phyloP scores from a whole-genome alignment of 2,797 vertebrate genomes.

The Gallinago stenura region DNA sequence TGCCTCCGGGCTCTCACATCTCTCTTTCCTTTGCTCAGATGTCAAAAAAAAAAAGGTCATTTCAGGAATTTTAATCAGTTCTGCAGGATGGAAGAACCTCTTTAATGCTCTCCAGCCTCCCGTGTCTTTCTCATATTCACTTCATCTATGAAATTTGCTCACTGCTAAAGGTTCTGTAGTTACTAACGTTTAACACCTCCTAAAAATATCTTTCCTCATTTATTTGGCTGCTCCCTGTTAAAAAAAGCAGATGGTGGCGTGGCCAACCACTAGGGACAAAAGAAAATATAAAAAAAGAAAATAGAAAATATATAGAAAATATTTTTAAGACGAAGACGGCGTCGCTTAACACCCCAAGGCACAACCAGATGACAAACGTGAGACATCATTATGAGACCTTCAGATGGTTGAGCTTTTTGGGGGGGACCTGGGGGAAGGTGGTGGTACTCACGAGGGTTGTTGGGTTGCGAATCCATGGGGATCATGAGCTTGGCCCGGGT shows the following conservation, averaged over 20 bases:
- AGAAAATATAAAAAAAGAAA: not conserved
- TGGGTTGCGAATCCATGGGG: constrained; percentile 93
- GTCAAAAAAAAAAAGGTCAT: not conserved
- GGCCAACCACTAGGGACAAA: not conserved
- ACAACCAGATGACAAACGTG: too few relatives aligned
- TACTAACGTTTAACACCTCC: not conserved
- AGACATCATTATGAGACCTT: rapidly evolving
- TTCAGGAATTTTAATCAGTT: not conserved
- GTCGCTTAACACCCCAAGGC: not conserved
- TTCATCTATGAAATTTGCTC: too few relatives aligned
- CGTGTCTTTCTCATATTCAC: not conserved
- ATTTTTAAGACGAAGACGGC: too few relatives aligned
- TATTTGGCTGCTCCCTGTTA: not conserved
- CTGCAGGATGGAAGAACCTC: not conserved
- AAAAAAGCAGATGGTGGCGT: not conserved
- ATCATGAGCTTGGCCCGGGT: constrained; percentile 94
- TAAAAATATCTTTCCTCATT: not conserved
- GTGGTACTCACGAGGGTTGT: constrained; percentile 86
- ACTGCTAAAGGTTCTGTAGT: rapidly evolving
- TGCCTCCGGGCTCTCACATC: not conserved
- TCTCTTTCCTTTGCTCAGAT: not conserved
- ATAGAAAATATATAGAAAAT: too few relatives aligned
- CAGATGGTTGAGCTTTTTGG: rapidly evolving
- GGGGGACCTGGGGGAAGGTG: rapidly evolving
- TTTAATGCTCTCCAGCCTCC: not conserved